Percentiles rank a stretch among this genome's conserved stretches.
Conservation (phyloP, 2,113 vertebrate species). For the Mesocricetus auratus region DNA sequence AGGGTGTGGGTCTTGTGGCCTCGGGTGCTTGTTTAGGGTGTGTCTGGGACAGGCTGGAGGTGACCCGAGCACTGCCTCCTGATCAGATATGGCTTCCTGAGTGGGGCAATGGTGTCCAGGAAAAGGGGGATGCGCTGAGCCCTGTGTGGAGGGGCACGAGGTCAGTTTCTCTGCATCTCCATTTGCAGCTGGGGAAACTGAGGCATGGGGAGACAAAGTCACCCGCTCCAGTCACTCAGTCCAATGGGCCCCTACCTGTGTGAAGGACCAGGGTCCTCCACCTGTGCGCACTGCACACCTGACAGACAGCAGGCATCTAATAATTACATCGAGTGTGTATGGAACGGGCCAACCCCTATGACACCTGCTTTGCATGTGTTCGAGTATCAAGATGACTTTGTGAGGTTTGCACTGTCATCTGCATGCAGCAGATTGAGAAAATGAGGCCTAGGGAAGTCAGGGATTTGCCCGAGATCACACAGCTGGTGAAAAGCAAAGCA, state of each 20-base stretch:
- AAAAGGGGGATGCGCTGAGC: not conserved
- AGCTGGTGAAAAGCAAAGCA: not conserved
- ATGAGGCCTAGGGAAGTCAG: not conserved
- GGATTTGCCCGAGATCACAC: not conserved
- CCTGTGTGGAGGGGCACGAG: not conserved
- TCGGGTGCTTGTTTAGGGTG: not conserved
- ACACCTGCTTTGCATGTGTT: rapidly evolving
- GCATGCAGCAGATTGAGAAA: not conserved
- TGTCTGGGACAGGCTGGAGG: not conserved
- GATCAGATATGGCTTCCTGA: not conserved
- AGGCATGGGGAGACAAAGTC: not conserved
- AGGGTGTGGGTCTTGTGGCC: not conserved
- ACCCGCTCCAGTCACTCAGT: not conserved
- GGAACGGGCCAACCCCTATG: rapidly evolving
- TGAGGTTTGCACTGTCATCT: not conserved
- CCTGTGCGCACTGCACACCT: too few species aligned
- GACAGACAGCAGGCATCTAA: not conserved
- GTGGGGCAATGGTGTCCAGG: not conserved
- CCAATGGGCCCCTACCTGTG: too few species aligned
- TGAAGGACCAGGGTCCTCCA: too few species aligned
- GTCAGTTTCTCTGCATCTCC: not conserved
- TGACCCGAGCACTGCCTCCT: not conserved
- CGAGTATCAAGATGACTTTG: not conserved
- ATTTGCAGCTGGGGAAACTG: not conserved
- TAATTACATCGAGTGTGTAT: rapidly evolving